Conservation (phyloP, 53 echinoderm and acorn worm species). For the Holothuria scabra region DNA sequence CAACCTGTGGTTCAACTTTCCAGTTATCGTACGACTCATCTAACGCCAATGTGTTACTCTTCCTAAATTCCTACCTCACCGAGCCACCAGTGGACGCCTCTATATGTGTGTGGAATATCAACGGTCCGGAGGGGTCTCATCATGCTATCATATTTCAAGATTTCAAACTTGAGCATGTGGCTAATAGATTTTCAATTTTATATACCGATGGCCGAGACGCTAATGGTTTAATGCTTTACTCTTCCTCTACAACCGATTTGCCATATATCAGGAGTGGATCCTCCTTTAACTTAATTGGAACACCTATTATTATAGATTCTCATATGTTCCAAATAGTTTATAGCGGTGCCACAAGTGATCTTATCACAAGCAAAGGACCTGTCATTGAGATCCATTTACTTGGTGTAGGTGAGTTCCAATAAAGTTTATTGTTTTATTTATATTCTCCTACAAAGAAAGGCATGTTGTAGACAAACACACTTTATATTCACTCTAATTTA, state of each 20-base stretch:
- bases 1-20: too few relatives aligned
- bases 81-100: too few relatives aligned
- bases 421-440: too few relatives aligned
- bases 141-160: neutral
- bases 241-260: neutral
- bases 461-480: too few relatives aligned
- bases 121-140: neutral
- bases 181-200: neutral
- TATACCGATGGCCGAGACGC: neutral
- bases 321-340: neutral
- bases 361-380: neutral
- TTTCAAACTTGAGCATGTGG: neutral
- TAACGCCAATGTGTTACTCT: too few relatives aligned
- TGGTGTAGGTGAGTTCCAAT: conserved; percentile 12
- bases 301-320: neutral
- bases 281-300: neutral
- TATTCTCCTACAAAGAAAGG: too few relatives aligned
- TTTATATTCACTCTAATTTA: too few relatives aligned
- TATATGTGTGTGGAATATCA: conserved; percentile 5
- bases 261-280: neutral
- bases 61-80: too few relatives aligned
- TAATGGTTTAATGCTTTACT: neutral
- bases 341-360: neutral
- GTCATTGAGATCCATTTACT: neutral
- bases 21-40: too few relatives aligned